These are phyloP conservation scores for Acrocyrtus sp. DNA, from an alignment of 2,888 invertebrate species.

Conservation along the genomic window DNA sequence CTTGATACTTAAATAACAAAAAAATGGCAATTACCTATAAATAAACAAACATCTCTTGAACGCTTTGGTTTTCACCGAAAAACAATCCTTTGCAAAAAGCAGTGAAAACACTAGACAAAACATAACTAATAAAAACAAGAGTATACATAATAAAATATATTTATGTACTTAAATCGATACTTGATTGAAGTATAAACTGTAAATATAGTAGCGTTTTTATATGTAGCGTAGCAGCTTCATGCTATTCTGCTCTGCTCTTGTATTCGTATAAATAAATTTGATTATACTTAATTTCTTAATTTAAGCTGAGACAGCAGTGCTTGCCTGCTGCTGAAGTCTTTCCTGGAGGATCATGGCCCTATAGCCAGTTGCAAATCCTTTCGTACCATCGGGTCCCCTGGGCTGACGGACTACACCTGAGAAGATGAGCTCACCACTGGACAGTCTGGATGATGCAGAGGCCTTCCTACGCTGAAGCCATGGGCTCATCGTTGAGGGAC, in stretches of 20 bases:
- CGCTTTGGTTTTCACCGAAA: too few species aligned
- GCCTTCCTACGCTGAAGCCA: constrained; percentile 61
- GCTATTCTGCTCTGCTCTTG: too few species aligned
- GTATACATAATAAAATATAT: constrained; percentile 19
- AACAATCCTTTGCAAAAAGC: neutral
- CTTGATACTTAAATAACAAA: too few species aligned
- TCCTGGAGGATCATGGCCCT: constrained; percentile 55
- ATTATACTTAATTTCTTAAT: too few species aligned
- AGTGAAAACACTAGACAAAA: constrained; percentile 8
- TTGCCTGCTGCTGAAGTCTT: constrained; percentile 52
- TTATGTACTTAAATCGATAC: neutral
- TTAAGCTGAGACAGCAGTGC: constrained; percentile 54
- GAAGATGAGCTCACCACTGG: constrained; percentile 55
- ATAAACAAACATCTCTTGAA: too few species aligned
- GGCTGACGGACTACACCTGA: constrained; percentile 60
- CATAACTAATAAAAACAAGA: constrained; percentile 16
- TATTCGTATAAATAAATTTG: too few species aligned
- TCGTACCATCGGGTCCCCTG: constrained; percentile 61
- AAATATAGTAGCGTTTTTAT: neutral
- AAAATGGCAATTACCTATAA: too few species aligned
- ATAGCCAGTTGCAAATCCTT: constrained; percentile 58
- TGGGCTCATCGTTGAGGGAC: constrained; percentile 58
- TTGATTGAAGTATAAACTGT: neutral
- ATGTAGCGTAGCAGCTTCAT: neutral
- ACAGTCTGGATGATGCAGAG: constrained; percentile 56